These are phyloP conservation scores for Glyphotaelius pellucidus DNA, from an alignment of 2,888 invertebrate genomes.

Conservation along the genomic window DNA sequence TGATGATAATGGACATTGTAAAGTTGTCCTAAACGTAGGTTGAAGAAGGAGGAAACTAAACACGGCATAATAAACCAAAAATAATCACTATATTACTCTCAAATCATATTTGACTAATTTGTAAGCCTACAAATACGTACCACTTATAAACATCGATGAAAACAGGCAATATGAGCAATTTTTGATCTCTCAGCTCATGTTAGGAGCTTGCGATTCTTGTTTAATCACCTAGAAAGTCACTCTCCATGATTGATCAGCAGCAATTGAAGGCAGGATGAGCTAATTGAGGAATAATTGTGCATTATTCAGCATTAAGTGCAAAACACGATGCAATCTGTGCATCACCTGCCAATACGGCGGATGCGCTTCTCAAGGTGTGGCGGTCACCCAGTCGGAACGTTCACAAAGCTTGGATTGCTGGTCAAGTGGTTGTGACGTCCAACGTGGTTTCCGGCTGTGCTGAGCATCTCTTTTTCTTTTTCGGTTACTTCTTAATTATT, in stretches of 20 bases:
- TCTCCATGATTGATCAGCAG: neutral
- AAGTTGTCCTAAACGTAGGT: no score
- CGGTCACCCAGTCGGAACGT: constrained; percentile 19
- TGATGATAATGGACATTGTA: no score
- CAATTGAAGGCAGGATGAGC: constrained; percentile 31
- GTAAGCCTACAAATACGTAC: no score
- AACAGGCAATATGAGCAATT: no score
- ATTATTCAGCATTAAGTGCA: constrained; percentile 12
- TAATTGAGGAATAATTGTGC: constrained; percentile 9
- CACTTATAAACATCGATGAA: no score
- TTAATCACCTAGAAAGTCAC: neutral
- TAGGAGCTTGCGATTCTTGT: neutral
- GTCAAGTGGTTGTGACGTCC: neutral
- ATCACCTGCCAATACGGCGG: constrained; percentile 15
- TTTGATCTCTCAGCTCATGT: no score
- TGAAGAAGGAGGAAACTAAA: no score
- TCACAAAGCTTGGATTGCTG: constrained; percentile 14
- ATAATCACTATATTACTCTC: no score
- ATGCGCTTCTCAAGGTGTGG: constrained; percentile 29
- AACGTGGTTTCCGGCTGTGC: neutral
- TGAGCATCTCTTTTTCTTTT: neutral
- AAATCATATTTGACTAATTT: no score
- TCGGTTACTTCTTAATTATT: neutral
- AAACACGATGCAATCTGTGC: constrained; percentile 12
- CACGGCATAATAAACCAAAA: no score